Conservation (phyloP, 1,140 invertebrate genomes). For the Drosophila bipectinata region DNA sequence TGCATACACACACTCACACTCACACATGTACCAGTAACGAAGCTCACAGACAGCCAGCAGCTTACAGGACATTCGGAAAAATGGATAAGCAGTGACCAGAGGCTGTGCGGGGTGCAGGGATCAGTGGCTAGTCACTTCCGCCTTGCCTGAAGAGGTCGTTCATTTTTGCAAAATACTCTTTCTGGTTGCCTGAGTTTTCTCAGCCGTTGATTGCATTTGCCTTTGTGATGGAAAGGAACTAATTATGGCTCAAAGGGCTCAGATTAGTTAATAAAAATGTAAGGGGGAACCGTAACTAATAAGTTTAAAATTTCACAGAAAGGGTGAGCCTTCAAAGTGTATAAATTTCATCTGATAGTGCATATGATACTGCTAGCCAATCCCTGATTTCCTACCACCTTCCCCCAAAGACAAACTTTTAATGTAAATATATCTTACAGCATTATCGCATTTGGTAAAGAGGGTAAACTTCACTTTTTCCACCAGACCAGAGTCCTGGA, state of each 20-base stretch:
- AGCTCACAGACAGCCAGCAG: constrained; percentile 24
- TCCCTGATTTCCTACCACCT: constrained; percentile 17
- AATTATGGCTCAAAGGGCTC: constrained; percentile 15
- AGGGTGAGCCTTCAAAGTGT: too few relatives aligned
- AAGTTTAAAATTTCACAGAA: too few relatives aligned
- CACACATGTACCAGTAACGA: constrained; percentile 11
- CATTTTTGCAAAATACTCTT: constrained; percentile 55
- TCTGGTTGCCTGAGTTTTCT: constrained; percentile 33
- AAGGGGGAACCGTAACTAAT: too few relatives aligned
- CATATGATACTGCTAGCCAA: background rate
- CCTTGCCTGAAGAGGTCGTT: constrained; percentile 24
- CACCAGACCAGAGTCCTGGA: background rate
- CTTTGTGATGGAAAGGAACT: constrained; percentile 38
- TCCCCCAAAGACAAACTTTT: constrained; percentile 16
- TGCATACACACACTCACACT: constrained; percentile 38
- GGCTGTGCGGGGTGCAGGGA: constrained; percentile 6
- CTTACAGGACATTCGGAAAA: constrained; percentile 26
- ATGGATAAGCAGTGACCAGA: constrained; percentile 3
- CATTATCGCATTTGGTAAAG: constrained; percentile 44
- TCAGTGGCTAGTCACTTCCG: constrained; percentile 68
- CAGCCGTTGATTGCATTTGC: constrained; percentile 62
- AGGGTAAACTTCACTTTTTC: constrained; percentile 53
- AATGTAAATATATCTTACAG: constrained; percentile 42
- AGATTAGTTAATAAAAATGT: background rate
- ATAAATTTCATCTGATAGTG: background rate